These are phyloP conservation scores for Noctua janthe DNA, from an alignment of 2,888 invertebrate species.

Conservation along the genomic window DNA sequence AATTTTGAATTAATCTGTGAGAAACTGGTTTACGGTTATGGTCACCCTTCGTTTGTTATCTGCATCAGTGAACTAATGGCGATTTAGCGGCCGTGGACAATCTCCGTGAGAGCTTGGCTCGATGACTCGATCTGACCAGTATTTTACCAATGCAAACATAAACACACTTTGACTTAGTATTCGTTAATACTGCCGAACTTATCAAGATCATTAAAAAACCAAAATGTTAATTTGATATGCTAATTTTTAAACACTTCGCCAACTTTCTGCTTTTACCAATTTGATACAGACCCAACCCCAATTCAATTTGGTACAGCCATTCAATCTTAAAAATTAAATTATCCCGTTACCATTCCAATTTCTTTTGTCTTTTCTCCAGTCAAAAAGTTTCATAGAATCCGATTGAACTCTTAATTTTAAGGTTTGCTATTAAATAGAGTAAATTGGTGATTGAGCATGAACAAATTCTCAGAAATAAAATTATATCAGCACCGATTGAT, in stretches of 20 bases:
- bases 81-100: conserved; percentile 61
- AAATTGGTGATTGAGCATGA: not conserved
- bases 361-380: conserved; percentile 20
- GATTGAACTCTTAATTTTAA: conserved; percentile 8
- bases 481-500: conserved; percentile 22
- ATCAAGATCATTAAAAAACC: conserved; percentile 5
- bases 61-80: conserved; percentile 61
- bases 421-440: conserved; percentile 14
- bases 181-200: conserved; percentile 4
- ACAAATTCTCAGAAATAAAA: conserved; percentile 5
- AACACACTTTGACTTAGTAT: not conserved
- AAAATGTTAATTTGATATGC: conserved; percentile 25
- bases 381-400: conserved; percentile 22
- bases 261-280: conserved; percentile 40
- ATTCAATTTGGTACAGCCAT: conserved; percentile 36
- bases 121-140: conserved; percentile 13
- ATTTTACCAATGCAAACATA: conserved; percentile 1
- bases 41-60: conserved; percentile 65
- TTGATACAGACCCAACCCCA: conserved; percentile 13
- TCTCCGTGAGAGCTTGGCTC: conserved; percentile 58
- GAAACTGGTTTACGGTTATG: conserved; percentile 57
- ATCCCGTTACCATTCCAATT: conserved; percentile 25
- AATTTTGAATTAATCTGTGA: conserved; percentile 59
- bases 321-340: conserved; percentile 37
- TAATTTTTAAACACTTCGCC: conserved; percentile 16